Base-by-base conservation (phyloP, 2,888 invertebrate genomes). In the Mycalesis mineus region DNA sequence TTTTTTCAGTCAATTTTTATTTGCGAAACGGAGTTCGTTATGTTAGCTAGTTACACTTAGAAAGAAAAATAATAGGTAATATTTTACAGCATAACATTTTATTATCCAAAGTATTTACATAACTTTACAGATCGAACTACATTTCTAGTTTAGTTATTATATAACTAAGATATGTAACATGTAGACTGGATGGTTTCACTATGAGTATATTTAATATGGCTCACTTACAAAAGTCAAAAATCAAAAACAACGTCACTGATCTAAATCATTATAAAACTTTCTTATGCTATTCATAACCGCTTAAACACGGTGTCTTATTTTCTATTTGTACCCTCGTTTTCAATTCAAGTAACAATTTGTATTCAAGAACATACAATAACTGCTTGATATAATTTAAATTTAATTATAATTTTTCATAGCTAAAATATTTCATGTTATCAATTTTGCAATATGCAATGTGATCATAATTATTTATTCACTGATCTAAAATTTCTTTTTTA, bases 231-330 rank as follows among this genome's bases (percentile, higher is more conserved):
- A 33, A 59, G 47, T 55, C 36, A 55, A 51, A 9, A 13, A 31
- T 52, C 42, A 48, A n/a, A n/a, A 22, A 22, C 22, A 22, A 41
- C 37, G 28, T 55, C 48, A 52, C 48, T 56, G 59, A 59, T 22
- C 2, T 22, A 22, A 22, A 22, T 22, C 5, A 2, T 4, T 22
- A 22, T 4, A 4, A 22, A 22, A 22, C 22, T 22, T 22, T 22
- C 5, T 5, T 22, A 22, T 5, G 5, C 22, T 22, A 22, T 22
- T 22, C 22, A 22, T 22, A 22, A 22, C 22, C 22, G 22, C 22
- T 22, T 22, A 22, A n/a, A 4, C 22, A 22, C 22, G 22, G 22
- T 39, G 7, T 13, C 4, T 14, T 39, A 14, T 39, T n/a, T 14
- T 13, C 39, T 39, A 39, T 39, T 39, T 37, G 7, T 37, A 14